Evolutionary conservation across 2,113 vertebrate genomes (phyloP).

Genomic region (Actenoides lindsayi): DNA sequence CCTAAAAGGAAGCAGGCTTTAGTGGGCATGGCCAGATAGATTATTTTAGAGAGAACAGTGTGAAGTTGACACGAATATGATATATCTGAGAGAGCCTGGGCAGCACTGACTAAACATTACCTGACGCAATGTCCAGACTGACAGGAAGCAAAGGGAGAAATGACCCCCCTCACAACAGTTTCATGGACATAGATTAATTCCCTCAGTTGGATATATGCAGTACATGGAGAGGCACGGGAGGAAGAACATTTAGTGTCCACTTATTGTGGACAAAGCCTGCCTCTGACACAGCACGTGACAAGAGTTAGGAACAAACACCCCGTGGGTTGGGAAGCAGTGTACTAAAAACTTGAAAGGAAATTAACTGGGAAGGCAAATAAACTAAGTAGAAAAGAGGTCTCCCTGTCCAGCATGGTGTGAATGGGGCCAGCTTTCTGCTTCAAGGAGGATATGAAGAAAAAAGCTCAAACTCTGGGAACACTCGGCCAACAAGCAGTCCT

Average conservation of each 20-base stretch:
- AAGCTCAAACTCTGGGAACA: background rate
- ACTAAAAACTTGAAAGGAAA: background rate
- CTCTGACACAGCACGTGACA: background rate
- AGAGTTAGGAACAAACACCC: background rate
- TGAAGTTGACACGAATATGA: background rate
- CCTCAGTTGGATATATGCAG: background rate
- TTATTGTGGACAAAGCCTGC: background rate
- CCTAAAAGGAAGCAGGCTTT: background rate
- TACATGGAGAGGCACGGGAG: background rate
- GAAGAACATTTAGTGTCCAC: background rate
- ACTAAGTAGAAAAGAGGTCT: background rate
- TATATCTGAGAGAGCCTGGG: background rate
- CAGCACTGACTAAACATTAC: background rate
- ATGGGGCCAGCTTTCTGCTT: background rate
- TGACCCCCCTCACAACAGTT: background rate
- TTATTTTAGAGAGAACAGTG: background rate
- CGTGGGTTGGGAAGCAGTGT: background rate
- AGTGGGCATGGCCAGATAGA: background rate
- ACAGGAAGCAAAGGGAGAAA: background rate
- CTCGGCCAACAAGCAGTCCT: background rate
- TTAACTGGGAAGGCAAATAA: background rate
- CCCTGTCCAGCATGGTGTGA: background rate
- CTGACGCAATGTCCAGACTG: background rate
- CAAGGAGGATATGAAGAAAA: background rate
- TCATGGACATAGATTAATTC: background rate